Evolutionary conservation across 2,113 vertebrate species (phyloP).

Genomic region (Tretioscincus oriximinensis): DNA sequence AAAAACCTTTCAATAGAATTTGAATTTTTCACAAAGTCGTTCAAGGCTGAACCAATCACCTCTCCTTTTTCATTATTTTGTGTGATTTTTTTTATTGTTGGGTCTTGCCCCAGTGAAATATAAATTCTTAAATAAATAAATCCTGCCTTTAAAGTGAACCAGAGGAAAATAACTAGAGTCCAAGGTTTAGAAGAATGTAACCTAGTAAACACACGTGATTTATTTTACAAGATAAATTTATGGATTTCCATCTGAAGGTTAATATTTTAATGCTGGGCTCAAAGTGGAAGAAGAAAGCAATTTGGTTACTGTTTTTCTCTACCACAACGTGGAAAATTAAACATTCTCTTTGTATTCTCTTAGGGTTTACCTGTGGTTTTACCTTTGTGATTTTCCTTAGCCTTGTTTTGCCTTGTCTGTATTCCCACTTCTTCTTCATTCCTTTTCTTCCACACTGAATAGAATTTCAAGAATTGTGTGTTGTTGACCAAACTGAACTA

Average conservation of each 20-base stretch:
- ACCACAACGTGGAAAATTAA: background rate
- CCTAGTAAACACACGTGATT: background rate
- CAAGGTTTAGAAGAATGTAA: background rate
- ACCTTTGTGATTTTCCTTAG: background rate
- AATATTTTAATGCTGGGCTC: background rate
- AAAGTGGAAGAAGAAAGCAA: background rate
- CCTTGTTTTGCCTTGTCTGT: background rate
- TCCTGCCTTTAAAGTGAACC: background rate
- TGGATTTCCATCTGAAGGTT: background rate
- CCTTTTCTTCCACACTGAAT: background rate
- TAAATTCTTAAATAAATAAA: background rate
- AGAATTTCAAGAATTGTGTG: background rate
- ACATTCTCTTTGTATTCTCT: background rate
- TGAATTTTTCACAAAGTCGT: background rate
- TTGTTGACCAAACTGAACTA: constrained; percentile 4
- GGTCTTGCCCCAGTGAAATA: no score
- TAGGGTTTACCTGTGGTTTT: background rate
- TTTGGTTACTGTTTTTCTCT: background rate
- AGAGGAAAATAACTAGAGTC: background rate
- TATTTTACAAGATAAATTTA: background rate
- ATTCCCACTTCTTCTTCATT: background rate
- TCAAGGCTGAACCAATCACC: background rate
- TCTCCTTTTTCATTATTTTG: background rate
- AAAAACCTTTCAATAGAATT: background rate
- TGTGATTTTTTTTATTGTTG: no score